Conservation (phyloP, 1,140 invertebrate species). For the Ceratosolen fusciceps region DNA sequence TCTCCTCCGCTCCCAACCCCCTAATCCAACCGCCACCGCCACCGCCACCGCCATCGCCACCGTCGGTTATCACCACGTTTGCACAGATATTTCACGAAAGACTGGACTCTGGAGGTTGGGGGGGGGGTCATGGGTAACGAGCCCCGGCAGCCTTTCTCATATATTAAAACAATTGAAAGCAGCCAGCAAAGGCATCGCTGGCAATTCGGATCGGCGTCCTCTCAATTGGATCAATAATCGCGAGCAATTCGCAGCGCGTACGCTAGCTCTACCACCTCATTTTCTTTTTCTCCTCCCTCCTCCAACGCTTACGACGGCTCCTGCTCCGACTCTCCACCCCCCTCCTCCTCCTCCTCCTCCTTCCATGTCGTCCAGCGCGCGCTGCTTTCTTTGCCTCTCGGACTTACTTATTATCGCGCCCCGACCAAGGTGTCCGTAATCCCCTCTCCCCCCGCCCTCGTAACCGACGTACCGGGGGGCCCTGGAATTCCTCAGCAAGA, state of each 20-base stretch:
- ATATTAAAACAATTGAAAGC: conserved; percentile 46
- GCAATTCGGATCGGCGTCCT: conserved; percentile 40
- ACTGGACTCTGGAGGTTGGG: too few species aligned
- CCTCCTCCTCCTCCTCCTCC: background rate
- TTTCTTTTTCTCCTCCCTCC: background rate
- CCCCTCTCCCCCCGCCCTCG: background rate
- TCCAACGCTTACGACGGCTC: background rate
- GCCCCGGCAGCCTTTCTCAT: background rate
- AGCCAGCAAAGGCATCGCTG: conserved; percentile 39
- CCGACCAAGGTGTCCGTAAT: background rate
- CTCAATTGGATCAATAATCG: conserved; percentile 48
- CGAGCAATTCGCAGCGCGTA: conserved; percentile 25
- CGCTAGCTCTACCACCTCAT: too few species aligned
- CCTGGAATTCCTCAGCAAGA: background rate
- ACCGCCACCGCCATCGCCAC: too few species aligned
- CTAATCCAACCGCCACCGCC: too few species aligned
- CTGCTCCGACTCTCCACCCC: too few species aligned
- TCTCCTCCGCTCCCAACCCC: too few species aligned
- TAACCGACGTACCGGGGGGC: too few species aligned
- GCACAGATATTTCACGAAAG: conserved; percentile 5
- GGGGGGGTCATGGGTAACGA: too few species aligned
- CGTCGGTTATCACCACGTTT: too few species aligned
- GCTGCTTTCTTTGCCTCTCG: background rate
- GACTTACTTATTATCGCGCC: background rate
- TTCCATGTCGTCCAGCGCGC: background rate